Evolutionary conservation across 2,888 invertebrate genomes (phyloP), one percentile per base, ranked within the genome.

Genomic region (Pristionchus mayeri): DNA sequence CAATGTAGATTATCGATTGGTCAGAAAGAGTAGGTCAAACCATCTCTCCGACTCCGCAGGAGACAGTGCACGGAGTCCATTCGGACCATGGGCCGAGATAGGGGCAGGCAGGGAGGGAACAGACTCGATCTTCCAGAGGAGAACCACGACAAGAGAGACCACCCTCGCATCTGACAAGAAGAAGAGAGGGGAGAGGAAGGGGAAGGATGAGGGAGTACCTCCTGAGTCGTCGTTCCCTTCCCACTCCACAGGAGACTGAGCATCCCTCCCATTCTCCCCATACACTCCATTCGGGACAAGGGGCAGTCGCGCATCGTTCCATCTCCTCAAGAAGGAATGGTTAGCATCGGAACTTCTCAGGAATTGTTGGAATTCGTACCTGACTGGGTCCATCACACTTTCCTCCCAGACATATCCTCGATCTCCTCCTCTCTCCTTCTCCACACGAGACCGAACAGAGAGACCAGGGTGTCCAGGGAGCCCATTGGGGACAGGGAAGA

Each of bases 211-310:
- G 37, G 18, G 16, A n/a, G 24, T 54, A 88, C 37, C 86, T 86
- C 80, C 88, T 86, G 27, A 86, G 86, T 37, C 90, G 75, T 81
- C 88, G 82, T 76, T 90, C 88, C n/a, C 86, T 86, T 50, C 90
- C 88, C 63, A 80, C 84, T 30, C 90, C 90, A 84, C 90, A 90
- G 21, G 86, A 40, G 48, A 87, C 87, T 30, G 85, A 84, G 83
- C 90, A 90, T 81, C 88, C 89, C 37, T 88, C 86, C 90, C 90
- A 90, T 13, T 86, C 84, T 40, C 86, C 87, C 89, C 90, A 90
- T 27, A 84, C 86, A 13, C 89, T 87, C 89, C 89, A 89, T 16
- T 86, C 83, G 13, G 88, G 88, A 40, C 89, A 89, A 0, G 87
- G 88, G 27, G 87, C 84, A 44, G 87, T 54, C 40, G 86, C 82